Evolutionary conservation across 2,888 invertebrate species (phyloP).

Genomic region (Halictus quadricinctus): DNA sequence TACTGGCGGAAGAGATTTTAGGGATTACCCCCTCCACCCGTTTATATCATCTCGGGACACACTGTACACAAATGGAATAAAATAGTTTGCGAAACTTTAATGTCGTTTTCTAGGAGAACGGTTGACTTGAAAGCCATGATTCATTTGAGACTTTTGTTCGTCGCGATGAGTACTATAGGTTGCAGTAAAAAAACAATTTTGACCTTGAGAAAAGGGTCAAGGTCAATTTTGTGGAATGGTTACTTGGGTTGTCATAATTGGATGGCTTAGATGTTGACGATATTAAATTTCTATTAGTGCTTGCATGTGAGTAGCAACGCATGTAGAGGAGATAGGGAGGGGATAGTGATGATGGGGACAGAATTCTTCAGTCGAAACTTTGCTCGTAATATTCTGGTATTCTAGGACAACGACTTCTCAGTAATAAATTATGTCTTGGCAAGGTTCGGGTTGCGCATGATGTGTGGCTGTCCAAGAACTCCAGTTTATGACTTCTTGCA

Average conservation of each 20-base stretch:
- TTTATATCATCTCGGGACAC: too few relatives aligned
- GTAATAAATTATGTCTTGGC: slow-evolving; percentile 12
- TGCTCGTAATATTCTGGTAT: not conserved
- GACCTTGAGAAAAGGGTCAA: too few relatives aligned
- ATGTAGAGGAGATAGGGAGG: not conserved
- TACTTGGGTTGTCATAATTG: not conserved
- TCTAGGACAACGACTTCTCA: not conserved
- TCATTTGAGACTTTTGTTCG: too few relatives aligned
- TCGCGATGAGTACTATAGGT: too few relatives aligned
- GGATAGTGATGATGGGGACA: not conserved
- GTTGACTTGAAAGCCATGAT: too few relatives aligned
- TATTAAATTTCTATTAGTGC: not conserved
- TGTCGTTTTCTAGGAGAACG: too few relatives aligned
- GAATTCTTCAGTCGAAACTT: not conserved
- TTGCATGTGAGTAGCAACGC: not conserved
- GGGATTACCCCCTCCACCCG: too few relatives aligned
- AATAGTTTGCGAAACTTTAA: too few relatives aligned
- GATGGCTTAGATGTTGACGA: not conserved
- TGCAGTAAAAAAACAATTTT: too few relatives aligned
- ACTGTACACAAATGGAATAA: too few relatives aligned
- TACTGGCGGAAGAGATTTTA: too few relatives aligned
- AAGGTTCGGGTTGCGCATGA: not conserved
- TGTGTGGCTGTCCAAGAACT: not conserved
- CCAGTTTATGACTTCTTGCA: slow-evolving; percentile 9
- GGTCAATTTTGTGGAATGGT: not conserved